Base-by-base conservation (phyloP, 2,888 invertebrate genomes). In the Sussaba pulchella region DNA sequence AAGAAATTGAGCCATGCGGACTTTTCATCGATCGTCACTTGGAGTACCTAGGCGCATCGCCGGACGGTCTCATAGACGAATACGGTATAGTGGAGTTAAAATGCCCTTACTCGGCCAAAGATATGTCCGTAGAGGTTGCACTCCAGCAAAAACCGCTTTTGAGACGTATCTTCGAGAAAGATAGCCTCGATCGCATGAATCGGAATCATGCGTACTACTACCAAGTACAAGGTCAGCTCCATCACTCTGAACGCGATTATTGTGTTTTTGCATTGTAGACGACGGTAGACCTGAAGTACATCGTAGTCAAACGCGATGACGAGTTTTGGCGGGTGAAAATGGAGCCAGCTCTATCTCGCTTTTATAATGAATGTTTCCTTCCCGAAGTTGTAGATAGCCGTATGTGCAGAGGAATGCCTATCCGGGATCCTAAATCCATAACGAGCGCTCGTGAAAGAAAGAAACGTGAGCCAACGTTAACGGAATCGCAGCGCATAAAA, bases 1-100 rank as follows among this genome's bases (percentile, higher is more conserved):
- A 83, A 47, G 64, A 78, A 9, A 82, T 85, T 10, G 43, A 43
- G 1, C 36, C 52, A 2, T 85, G 87, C 63, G 88, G 87, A 14
- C 78, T 87, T 10, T 86, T 87, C 74, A 83, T 87, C 24, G 87
- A 88, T 75, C 36, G 59, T 12, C 77, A 85, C 19, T 41, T 69
- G 5, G 71, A 52, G n/a, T 84, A 78, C 54, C 72, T 87, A 1
- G 86, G 84, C 12, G 85, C 85, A 45, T 82, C 83, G 41, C 86
- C 85, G 8, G 87, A 88, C 59, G 84, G 85, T 26, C 61, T 87
- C 4, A 76, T 85, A 26, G 86, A 76, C 41, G 52, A 64, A 10
- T 74, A 85, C 59, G 79, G 81, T 6, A 82, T 86, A 21, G 78
- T 87, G 2, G 85, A 87, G 69, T 76, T 87, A 2, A 87, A 87